Base-by-base conservation (phyloP, 2,888 invertebrate species). In the Ophioninae sp. region DNA sequence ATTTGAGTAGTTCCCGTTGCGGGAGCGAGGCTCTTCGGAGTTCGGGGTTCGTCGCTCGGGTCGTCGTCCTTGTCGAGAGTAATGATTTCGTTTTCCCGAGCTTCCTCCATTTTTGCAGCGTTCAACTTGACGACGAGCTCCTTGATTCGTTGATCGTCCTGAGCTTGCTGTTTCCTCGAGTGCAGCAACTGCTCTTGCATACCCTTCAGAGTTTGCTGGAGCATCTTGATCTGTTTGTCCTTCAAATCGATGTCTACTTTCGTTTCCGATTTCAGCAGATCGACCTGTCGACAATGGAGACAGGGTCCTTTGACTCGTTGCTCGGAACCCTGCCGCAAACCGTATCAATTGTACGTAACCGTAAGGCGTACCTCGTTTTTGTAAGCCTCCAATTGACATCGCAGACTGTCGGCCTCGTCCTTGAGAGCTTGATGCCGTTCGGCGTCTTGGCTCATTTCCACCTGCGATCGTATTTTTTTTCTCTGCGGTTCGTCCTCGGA, bases 341-440 rank as follows among this genome's bases (percentile, higher is more conserved):
- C 6, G 13, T 51, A 51, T 17, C 51, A 51, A 51, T 17, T 51
- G 17, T 51, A 5, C 0, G 13, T 30, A 2, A 30, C 13, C 51
- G 17, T 51, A 13, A 51, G 6, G 17, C 61, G 1, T 83, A 93
- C 93, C 94, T 99, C 98, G 93, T 98, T 98, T 93, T 98, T 98
- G 91, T 97, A 98, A 0, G 98, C 98, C 93, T 98, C 98, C 89
- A 98, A 93, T 93, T 98, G 97, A 93, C 98, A 98, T 83, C 96
- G 95, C 44, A 99, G 94, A 87, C 96, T 97, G 89, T 98, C 98
- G 91, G 98, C 98, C 92, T 99, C 98, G 84, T 97, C 96, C 95
- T 96, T 93, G 8, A 94, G 88, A 56, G 82, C 82, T 79, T 90
- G 93, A 86, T 91, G 84, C 85, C 87, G 91, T 83, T 92, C 92